A percentile compares a stretch with the other conserved stretches of the same genome.
Evolutionary conservation across 2,113 vertebrate genomes (phyloP).

Genomic region (Dicerorhinus sumatrensis): DNA sequence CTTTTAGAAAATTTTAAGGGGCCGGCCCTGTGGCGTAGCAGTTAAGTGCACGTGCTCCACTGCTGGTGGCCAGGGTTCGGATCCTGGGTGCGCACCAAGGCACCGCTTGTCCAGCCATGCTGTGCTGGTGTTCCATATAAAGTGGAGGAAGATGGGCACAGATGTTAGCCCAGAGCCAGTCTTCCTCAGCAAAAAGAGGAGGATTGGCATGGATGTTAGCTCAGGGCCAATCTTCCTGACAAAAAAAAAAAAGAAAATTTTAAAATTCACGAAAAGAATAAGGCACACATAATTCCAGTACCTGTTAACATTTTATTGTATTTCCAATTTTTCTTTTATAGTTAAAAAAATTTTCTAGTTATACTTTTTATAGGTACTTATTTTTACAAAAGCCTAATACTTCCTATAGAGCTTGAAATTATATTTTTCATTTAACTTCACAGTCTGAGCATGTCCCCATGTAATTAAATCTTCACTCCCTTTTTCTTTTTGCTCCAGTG

Average conservation of each 20-base stretch:
- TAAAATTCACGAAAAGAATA: background rate
- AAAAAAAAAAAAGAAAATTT: background rate
- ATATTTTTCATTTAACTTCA: background rate
- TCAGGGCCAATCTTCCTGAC: too few species aligned
- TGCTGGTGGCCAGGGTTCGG: too few species aligned
- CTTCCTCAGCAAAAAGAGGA: too few species aligned
- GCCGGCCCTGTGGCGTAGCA: too few species aligned
- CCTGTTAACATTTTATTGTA: background rate
- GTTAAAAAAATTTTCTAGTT: background rate
- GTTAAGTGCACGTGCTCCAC: too few species aligned
- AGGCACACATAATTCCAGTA: background rate
- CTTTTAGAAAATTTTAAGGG: background rate
- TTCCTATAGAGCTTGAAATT: background rate
- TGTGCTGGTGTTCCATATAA: too few species aligned
- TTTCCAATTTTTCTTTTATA: background rate
- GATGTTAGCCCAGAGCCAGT: too few species aligned
- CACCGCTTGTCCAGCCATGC: too few species aligned
- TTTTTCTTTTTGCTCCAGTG: background rate
- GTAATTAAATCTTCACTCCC: too few species aligned
- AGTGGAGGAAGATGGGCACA: too few species aligned
- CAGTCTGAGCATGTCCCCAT: background rate
- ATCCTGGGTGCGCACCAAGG: too few species aligned
- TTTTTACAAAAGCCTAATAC: background rate
- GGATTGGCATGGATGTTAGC: too few species aligned
- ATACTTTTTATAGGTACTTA: background rate